phyloP scores from a whole-genome alignment of 2,888 invertebrate species.

The Brenthis daphne region DNA sequence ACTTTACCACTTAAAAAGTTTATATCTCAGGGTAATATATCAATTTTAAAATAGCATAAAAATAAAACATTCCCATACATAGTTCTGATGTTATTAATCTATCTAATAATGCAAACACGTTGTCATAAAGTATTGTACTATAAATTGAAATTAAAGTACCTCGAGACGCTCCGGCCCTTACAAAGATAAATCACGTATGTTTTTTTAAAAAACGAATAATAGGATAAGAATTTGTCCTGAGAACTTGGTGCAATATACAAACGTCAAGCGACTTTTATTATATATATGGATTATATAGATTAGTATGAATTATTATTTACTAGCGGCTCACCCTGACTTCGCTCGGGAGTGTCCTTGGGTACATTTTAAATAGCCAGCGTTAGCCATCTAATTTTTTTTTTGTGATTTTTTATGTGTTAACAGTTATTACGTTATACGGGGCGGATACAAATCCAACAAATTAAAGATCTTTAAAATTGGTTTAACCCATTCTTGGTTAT shows the following conservation, averaged over 20 bases:
- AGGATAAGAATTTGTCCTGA: constrained; percentile 57
- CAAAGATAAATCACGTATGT: constrained; percentile 71
- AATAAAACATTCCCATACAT: constrained; percentile 6
- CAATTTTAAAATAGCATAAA: constrained; percentile 11
- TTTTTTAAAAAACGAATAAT: constrained; percentile 70
- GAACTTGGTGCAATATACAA: constrained; percentile 50
- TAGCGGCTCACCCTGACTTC: no score
- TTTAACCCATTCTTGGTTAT: no score
- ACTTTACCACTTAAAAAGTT: not conserved
- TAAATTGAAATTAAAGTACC: constrained; percentile 80
- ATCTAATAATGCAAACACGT: constrained; percentile 59
- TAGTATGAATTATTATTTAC: not conserved
- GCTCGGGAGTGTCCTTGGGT: no score
- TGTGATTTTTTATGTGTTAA: no score
- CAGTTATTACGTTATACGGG: no score
- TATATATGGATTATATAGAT: not conserved
- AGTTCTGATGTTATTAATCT: constrained; percentile 54
- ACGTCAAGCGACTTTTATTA: constrained; percentile 23
- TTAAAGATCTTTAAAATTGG: no score
- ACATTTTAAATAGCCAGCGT: no score
- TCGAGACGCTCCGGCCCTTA: constrained; percentile 60
- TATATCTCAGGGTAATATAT: not conserved
- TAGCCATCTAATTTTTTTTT: no score
- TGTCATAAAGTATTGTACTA: constrained; percentile 62
- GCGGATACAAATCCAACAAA: no score